Conservation (phyloP, 2,888 invertebrate species). For the Orthonevra nobilis region DNA sequence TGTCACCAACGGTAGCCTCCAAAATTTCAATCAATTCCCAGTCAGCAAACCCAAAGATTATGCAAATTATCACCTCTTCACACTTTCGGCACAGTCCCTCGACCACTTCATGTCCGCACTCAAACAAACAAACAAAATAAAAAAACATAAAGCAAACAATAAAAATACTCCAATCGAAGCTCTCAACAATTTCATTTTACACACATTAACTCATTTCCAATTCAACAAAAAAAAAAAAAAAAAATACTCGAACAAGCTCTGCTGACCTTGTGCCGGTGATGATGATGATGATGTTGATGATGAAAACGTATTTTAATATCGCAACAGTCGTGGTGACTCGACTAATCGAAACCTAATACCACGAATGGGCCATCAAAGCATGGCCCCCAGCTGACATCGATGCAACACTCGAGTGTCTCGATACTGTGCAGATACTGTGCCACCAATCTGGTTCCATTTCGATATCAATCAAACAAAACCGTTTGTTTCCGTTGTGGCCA, state of each 20-base stretch:
- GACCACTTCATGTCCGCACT: no score
- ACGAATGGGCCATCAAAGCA: not conserved
- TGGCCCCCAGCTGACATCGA: not conserved
- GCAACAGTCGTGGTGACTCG: constrained; percentile 27
- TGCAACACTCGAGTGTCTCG: constrained; percentile 1
- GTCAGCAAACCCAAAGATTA: no score
- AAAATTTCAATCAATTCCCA: no score
- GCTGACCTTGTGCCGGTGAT: constrained; percentile 34
- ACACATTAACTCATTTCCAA: constrained; percentile 5
- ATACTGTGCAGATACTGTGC: not conserved
- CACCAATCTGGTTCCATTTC: no score
- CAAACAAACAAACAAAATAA: not conserved
- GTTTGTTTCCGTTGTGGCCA: no score
- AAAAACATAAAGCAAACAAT: no score
- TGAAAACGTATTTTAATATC: constrained; percentile 29
- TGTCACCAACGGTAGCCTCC: no score
- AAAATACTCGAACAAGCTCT: constrained; percentile 24
- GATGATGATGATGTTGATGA: constrained; percentile 40
- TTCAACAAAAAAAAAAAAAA: no score
- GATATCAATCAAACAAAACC: no score
- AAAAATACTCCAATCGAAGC: constrained; percentile 6
- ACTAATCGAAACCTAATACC: constrained; percentile 14
- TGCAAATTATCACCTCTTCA: constrained; percentile 31
- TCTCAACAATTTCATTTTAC: constrained; percentile 6
- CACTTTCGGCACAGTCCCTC: not conserved